These are phyloP conservation scores for Quadroppia sp. DNA, from an alignment of 2,888 invertebrate genomes.

Conservation along the genomic window DNA sequence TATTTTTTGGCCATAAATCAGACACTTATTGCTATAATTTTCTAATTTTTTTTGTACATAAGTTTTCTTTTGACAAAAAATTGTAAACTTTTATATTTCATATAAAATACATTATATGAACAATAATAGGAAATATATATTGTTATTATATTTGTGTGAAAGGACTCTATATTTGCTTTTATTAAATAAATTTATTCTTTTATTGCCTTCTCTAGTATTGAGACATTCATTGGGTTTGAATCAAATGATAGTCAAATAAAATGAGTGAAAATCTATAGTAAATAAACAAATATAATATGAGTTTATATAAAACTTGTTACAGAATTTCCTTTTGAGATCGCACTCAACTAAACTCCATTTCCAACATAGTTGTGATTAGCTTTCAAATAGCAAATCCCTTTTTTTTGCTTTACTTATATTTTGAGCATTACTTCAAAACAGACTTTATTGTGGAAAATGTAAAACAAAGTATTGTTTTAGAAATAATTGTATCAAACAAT, in stretches of 20 bases:
- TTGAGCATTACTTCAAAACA: neutral
- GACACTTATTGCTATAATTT: slow-evolving; percentile 23
- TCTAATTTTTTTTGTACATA: neutral
- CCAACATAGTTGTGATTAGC: neutral
- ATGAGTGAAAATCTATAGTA: neutral
- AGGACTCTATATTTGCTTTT: slow-evolving; percentile 6
- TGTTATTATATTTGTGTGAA: neutral
- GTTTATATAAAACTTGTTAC: slow-evolving; percentile 3
- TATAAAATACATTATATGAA: slow-evolving; percentile 9
- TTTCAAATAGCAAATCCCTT: neutral
- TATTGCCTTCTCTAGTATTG: slow-evolving; percentile 11
- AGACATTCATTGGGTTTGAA: neutral
- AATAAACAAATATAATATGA: neutral
- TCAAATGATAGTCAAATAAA: neutral
- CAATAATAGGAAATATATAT: neutral
- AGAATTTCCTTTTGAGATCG: neutral
- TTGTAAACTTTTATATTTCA: neutral
- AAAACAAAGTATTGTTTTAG: too few species aligned
- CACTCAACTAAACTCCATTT: neutral
- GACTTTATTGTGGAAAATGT: neutral
- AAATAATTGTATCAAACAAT: too few species aligned
- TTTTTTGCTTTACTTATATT: neutral
- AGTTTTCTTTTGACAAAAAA: neutral
- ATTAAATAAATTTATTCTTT: slow-evolving; percentile 22
- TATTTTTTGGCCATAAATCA: neutral